Conservation (phyloP, 2,797 vertebrate species). For the Orientallactaga sibirica region DNA sequence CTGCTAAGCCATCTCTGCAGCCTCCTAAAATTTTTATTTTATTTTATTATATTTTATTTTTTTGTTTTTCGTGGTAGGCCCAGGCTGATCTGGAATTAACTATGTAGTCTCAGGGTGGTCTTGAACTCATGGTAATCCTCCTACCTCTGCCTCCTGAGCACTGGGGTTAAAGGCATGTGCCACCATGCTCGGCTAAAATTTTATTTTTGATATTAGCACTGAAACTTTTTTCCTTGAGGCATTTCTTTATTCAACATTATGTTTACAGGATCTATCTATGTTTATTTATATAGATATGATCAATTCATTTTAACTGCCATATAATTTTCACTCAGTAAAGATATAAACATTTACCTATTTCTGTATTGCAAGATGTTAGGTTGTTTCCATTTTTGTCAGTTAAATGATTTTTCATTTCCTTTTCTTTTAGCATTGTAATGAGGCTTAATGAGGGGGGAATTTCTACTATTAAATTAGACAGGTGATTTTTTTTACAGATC, state of each 20-base stretch:
- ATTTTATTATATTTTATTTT: too few species aligned
- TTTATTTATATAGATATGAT: constrained; percentile 27
- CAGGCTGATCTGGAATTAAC: too few species aligned
- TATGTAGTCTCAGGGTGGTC: too few species aligned
- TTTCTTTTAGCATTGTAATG: constrained; percentile 34
- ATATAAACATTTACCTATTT: background rate
- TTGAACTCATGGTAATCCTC: too few species aligned
- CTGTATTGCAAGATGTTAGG: background rate
- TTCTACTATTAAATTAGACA: constrained; percentile 3
- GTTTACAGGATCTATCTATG: constrained; percentile 15
- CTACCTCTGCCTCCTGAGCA: too few species aligned
- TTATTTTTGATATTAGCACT: background rate
- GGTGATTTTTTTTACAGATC: background rate
- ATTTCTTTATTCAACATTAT: background rate
- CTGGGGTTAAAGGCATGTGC: too few species aligned
- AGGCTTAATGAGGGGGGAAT: background rate
- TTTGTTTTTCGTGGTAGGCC: background rate
- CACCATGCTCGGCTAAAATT: background rate
- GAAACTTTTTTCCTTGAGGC: background rate
- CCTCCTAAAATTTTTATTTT: background rate
- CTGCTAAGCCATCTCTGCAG: too few species aligned
- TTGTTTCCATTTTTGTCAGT: background rate
- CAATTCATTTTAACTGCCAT: constrained; percentile 31
- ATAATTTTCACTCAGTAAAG: background rate
- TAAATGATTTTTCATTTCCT: constrained; percentile 49